A percentile compares a stretch with the other conserved stretches of the same genome.
phyloP scores from a whole-genome alignment of 2,113 vertebrate genomes.

The Calidris pugnax region DNA sequence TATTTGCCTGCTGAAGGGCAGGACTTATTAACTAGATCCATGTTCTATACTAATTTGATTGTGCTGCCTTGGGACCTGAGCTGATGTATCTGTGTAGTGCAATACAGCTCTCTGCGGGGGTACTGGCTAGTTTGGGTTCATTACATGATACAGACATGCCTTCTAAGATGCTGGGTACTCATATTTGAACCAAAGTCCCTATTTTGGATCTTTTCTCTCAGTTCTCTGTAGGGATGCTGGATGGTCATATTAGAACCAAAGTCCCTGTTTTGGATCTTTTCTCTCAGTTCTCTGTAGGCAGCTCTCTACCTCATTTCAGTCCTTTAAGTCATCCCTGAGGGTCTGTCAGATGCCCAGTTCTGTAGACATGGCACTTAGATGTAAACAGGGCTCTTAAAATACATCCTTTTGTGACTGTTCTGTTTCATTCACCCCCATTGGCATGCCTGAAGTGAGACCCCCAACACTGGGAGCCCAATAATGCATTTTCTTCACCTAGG shows the following conservation, averaged over 20 bases:
- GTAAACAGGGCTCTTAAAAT: background rate
- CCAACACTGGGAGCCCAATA: background rate
- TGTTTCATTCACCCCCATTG: background rate
- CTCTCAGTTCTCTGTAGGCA: background rate
- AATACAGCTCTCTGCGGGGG: background rate
- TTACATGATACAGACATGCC: background rate
- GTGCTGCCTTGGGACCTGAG: background rate
- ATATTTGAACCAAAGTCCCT: rapidly evolving
- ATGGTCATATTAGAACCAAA: background rate
- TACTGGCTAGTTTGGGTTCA: background rate
- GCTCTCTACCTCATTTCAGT: background rate
- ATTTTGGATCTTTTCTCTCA: background rate
- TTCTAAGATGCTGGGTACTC: background rate
- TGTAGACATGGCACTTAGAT: background rate
- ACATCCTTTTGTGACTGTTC: background rate
- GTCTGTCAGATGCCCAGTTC: background rate
- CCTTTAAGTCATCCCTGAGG: background rate
- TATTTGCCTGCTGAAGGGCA: background rate
- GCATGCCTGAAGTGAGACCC: background rate
- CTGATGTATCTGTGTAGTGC: background rate
- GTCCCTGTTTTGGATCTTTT: background rate
- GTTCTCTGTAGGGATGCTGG: background rate
- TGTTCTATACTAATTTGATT: conserved; percentile 7
- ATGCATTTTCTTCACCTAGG: background rate
- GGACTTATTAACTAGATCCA: background rate